Base-by-base conservation (phyloP, 2,888 invertebrate species). In the Steromphala cineraria region DNA sequence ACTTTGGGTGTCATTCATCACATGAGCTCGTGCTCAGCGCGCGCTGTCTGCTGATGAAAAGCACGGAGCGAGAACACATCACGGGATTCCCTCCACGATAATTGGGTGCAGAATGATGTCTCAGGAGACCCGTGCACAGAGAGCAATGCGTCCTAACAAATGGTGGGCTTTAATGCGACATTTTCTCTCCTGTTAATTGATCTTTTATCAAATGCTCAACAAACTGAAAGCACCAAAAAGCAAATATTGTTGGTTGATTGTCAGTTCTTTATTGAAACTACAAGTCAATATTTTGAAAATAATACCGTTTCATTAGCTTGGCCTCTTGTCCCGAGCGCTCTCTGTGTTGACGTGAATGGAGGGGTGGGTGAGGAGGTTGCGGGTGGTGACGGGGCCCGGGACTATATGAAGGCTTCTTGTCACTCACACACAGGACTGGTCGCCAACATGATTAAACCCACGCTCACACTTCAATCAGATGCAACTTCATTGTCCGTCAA, bases 201-300 rank as follows among this genome's bases (percentile, higher is more conserved):
- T 75, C 75, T 52, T 75, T 75, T 75, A 75, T 75, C 52, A 75
- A 52, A 75, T 75, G 75, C 52, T 75, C 75, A 24, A 52, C 75
- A 75, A 75, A 75, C 75, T 62, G 62, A 62, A 28, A 21, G 62
- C 62, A 62, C 62, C 62, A 62, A 62, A 62, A 62, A 62, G 62
- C 62, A 62, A 62, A 62, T 62, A 62, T 62, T 62, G 62, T 62
- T 62, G 28, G 28, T 24, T 28, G 62, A 62, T 62, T 62, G 62
- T 62, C 62, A 28, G 28, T 28, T 62, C 62, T 62, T 62, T 62
- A 62, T 62, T 62, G 62, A 62, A 62, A 62, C 21, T 24, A 62
- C 62, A 62, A 62, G 62, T 62, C 62, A 62, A 62, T 62, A 62
- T 62, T 62, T 62, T 62, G 62, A 62, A 62, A 62, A 62, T 62